Percentiles rank a stretch among this genome's conserved stretches.
These are phyloP conservation scores for Natator depressus DNA, from an alignment of 2,113 vertebrate species.

Conservation along the genomic window DNA sequence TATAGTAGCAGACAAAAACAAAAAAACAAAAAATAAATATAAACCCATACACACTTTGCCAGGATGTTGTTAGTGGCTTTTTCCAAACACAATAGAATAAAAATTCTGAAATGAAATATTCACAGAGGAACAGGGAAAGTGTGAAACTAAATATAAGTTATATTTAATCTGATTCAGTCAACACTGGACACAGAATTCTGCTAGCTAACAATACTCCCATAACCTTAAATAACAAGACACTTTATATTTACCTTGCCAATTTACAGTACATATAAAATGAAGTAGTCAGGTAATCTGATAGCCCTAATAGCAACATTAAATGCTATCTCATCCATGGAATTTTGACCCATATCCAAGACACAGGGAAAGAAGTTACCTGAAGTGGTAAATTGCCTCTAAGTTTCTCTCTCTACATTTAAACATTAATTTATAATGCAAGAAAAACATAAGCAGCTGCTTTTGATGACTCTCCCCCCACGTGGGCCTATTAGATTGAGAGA, in stretches of 20 bases:
- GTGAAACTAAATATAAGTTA: neutral
- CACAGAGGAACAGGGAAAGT: neutral
- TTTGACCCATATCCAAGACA: neutral
- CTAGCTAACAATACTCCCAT: neutral
- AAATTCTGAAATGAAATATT: neutral
- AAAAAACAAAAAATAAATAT: no score
- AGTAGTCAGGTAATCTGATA: neutral
- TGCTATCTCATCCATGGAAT: neutral
- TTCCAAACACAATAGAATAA: neutral
- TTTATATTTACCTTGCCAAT: neutral
- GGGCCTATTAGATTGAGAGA: neutral
- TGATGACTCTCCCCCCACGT: neutral
- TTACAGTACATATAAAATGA: neutral
- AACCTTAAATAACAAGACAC: neutral
- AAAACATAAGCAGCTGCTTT: neutral
- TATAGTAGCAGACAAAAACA: neutral
- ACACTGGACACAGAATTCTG: neutral
- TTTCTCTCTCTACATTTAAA: neutral
- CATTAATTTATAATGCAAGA: neutral
- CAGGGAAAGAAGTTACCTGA: fast-evolving
- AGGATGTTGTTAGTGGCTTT: neutral
- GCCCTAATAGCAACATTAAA: neutral
- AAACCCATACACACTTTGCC: neutral
- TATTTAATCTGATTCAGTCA: neutral
- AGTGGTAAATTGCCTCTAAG: neutral